phyloP scores from a whole-genome alignment of 2,888 invertebrate species.

The Cryptocheilus praepositus region DNA sequence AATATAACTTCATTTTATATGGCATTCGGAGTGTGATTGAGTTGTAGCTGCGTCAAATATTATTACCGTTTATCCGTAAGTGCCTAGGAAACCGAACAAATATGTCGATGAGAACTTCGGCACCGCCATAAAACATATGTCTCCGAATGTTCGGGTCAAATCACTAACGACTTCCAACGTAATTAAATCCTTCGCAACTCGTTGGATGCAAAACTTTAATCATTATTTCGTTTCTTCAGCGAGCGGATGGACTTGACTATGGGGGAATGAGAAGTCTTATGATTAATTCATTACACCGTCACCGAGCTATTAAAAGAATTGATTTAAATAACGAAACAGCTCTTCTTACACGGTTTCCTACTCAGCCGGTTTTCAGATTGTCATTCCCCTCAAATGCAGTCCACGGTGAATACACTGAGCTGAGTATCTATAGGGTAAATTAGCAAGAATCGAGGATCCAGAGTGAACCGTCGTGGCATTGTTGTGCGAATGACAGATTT shows the following conservation, averaged over 20 bases:
- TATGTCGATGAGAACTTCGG: background rate
- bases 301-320: slow-evolving; percentile 48
- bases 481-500: too few relatives aligned
- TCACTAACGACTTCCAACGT: slow-evolving; percentile 9
- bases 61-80: too few relatives aligned
- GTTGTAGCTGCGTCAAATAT: too few relatives aligned
- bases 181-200: slow-evolving; percentile 10
- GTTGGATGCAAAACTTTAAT: slow-evolving; percentile 44
- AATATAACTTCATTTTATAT: too few relatives aligned
- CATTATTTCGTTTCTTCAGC: slow-evolving; percentile 40
- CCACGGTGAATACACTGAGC: too few relatives aligned
- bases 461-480: too few relatives aligned
- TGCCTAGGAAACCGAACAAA: background rate
- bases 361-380: slow-evolving; percentile 21
- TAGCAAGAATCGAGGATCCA: too few relatives aligned
- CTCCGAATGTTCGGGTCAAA: background rate
- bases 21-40: too few relatives aligned
- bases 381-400: background rate
- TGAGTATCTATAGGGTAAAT: too few relatives aligned
- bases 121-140: too few relatives aligned
- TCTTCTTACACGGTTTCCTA: slow-evolving; percentile 53
- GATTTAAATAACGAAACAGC: slow-evolving; percentile 58
- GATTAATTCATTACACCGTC: slow-evolving; percentile 59
- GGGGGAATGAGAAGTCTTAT: slow-evolving; percentile 44
- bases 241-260: slow-evolving; percentile 38